Base-by-base conservation (phyloP, 2,797 vertebrate species). In the Acanthurus lineatus region DNA sequence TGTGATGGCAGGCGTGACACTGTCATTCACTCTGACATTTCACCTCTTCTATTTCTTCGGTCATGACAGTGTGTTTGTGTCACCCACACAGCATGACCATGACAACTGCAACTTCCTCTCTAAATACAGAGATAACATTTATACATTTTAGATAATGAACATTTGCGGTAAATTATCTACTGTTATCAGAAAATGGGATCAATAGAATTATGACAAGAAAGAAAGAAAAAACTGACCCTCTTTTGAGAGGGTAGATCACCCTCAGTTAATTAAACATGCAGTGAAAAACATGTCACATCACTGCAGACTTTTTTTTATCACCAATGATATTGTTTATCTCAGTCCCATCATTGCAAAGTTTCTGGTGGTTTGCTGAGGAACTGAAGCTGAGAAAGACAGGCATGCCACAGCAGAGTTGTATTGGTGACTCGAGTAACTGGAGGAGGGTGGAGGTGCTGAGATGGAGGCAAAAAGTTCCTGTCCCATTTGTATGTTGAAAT, bases 71-170 rank as follows among this genome's bases (percentile, higher is more conserved):
- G 52, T 48, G 49, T 65, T 49, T 67, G n/a, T 58, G 58, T 49
- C 45, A 40, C 45, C 9, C 49, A 40, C 54, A 20, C 12, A 68
- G 9, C 5, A 17, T 32, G 44, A 15, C 68, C 14, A 4, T 16
- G 9, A 42, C 69, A 48, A 35, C 61, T 45, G 54, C 42, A 40
- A 75, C 62, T 75, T 71, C 53, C 45, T 12, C 40, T 45, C 35
- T 25, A 8, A 76, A 65, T 16, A 58, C 22, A 5, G n/a, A 76
- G 69, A 68, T 67, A 47, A 38, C 10, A 48, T 45, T 2, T 32
- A 4, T 32, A 1, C 28, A 47, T 59, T 5, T 22, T 20, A 63
- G 44, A 19, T 53, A 16, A 32, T 25, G 32, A 38, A 16, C 10
- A 40, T 65, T 45, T 59, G 68, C 17, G 52, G 47, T 49, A 5